These are phyloP conservation scores for Lacanobia oleracea DNA, from an alignment of 2,888 invertebrate genomes.

Conservation along the genomic window DNA sequence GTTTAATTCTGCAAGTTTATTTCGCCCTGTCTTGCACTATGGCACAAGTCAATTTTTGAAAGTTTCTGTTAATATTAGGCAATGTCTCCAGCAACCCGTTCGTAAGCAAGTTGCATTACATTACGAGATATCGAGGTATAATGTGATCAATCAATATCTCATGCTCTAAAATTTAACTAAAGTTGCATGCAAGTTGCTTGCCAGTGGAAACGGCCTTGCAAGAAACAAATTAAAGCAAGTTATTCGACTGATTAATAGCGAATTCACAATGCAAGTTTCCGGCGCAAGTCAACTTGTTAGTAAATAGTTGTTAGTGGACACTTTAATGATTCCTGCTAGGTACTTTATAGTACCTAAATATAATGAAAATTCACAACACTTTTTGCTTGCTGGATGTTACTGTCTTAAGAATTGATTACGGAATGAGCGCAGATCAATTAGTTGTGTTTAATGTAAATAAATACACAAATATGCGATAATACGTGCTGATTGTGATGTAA, in stretches of 20 bases:
- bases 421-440: not conserved
- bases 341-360: not conserved
- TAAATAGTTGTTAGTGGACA: not conserved
- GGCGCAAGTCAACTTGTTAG: not conserved
- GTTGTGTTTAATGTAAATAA: not conserved
- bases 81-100: no score
- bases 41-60: not conserved
- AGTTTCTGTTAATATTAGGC: no score
- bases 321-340: no score
- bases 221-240: not conserved
- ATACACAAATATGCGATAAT: conserved; percentile 7
- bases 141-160: no score
- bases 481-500: conserved; percentile 24
- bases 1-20: not conserved
- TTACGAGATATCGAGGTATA: no score
- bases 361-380: conserved; percentile 38
- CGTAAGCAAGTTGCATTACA: no score
- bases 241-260: not conserved
- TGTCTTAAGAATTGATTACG: not conserved
- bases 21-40: not conserved
- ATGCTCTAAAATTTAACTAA: no score
- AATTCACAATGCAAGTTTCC: no score
- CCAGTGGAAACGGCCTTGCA: no score
- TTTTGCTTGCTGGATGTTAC: conserved; percentile 18
- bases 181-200: no score